Conservation (phyloP, 30 jellyfish, hydroid and myxozoan genomes). For the Catostylus mosaicus region DNA sequence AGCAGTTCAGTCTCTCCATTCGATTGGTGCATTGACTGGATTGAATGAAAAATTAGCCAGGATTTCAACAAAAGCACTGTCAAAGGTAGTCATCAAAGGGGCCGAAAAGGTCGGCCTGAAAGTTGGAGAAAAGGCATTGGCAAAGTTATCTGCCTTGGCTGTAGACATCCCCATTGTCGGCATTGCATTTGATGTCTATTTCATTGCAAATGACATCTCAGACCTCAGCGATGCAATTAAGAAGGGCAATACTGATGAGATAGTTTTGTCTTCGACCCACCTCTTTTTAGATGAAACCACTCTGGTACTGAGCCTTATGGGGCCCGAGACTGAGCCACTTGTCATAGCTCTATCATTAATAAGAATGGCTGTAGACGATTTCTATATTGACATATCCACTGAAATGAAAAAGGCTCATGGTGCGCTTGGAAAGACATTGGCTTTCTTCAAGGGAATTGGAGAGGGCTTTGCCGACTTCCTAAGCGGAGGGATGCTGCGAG, state of each 20-base stretch:
- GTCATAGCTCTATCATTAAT: background rate
- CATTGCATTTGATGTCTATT: background rate
- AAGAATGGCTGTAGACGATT: background rate
- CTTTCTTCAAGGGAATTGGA: background rate
- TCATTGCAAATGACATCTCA: background rate
- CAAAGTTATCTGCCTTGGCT: background rate
- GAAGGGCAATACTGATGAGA: background rate
- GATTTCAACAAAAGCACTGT: background rate
- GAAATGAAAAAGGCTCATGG: constrained; percentile 7
- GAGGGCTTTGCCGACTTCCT: constrained; percentile 1
- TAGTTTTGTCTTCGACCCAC: background rate
- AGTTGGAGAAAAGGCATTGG: background rate
- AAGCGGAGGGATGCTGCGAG: background rate
- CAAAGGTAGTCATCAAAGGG: background rate
- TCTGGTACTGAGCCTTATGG: background rate
- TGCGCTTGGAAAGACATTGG: background rate
- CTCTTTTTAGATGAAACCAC: background rate
- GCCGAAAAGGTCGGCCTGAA: background rate
- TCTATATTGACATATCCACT: background rate
- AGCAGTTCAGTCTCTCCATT: background rate
- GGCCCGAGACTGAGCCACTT: background rate
- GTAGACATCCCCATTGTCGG: background rate
- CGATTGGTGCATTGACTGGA: background rate
- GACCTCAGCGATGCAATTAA: background rate
- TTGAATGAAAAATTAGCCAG: background rate